These are phyloP conservation scores for Cydia fagiglandana DNA, from an alignment of 1,140 invertebrate genomes.

Conservation along the genomic window DNA sequence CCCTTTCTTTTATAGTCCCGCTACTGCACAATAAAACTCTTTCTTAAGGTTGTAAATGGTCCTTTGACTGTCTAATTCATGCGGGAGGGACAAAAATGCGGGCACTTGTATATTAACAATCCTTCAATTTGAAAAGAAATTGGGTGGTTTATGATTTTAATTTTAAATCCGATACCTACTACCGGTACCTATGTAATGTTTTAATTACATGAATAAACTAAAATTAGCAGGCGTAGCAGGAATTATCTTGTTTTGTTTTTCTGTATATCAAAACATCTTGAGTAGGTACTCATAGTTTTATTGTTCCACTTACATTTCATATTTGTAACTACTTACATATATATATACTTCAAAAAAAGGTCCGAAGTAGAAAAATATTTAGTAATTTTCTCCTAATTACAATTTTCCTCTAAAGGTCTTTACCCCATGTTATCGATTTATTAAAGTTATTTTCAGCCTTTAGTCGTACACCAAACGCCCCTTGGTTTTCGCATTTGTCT, in stretches of 20 bases:
- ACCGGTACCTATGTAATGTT: neutral
- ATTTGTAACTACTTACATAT: no score
- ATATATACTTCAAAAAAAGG: no score
- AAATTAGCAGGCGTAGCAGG: neutral
- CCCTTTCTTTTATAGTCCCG: conserved; percentile 55
- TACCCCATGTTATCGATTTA: neutral
- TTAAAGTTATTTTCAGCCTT: neutral
- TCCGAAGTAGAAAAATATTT: no score
- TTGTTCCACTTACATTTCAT: no score
- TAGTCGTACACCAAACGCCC: neutral
- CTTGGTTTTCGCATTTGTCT: conserved; percentile 14
- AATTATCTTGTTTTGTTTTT: no score
- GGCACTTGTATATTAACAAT: conserved; percentile 17
- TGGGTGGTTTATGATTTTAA: neutral
- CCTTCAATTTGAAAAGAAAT: neutral
- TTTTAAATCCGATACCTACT: no score
- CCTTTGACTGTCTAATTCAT: conserved; percentile 22
- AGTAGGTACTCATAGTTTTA: no score
- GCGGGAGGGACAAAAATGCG: conserved; percentile 9
- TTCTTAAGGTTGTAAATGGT: conserved; percentile 47
- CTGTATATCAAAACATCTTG: no score
- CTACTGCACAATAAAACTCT: conserved; percentile 67
- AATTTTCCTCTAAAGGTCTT: no score
- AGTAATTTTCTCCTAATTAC: no score
- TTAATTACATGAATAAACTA: neutral